Evolutionary conservation across 2,888 invertebrate species (phyloP).

Genomic region (Liopterus haemorrhoidalis): DNA sequence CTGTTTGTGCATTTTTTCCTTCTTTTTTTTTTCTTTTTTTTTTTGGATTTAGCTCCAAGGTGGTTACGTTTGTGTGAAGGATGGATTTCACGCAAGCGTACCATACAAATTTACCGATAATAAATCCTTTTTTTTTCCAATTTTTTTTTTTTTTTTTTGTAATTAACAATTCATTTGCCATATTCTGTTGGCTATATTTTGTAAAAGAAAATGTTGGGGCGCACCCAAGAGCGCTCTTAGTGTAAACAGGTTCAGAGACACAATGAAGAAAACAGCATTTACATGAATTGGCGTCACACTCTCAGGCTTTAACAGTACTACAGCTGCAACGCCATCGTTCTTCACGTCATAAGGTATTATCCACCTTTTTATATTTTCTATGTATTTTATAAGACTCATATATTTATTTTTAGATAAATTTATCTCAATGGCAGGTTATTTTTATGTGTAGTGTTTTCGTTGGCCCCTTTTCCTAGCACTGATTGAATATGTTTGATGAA

Average conservation of each 20-base stretch:
- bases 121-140: not conserved
- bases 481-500: constrained; percentile 13
- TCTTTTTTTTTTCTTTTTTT: no score
- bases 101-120: constrained; percentile 7
- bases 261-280: not conserved
- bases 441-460: constrained; percentile 22
- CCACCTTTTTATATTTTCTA: constrained; percentile 20
- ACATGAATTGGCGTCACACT: constrained; percentile 22
- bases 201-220: constrained; percentile 22
- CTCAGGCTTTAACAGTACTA: constrained; percentile 26
- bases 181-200: constrained; percentile 20
- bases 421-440: constrained; percentile 20
- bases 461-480: constrained; percentile 23
- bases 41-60: no score
- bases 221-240: constrained; percentile 20
- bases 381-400: constrained; percentile 17
- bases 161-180: constrained; percentile 9
- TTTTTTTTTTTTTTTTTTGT: not conserved
- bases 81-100: no score
- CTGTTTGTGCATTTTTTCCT: no score
- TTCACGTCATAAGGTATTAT: constrained; percentile 27
- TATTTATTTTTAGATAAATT: constrained; percentile 13
- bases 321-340: constrained; percentile 19
- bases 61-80: no score
- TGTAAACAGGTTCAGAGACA: constrained; percentile 15